These are phyloP conservation scores for Erannis defoliaria DNA, from an alignment of 2,888 invertebrate species.

Conservation along the genomic window DNA sequence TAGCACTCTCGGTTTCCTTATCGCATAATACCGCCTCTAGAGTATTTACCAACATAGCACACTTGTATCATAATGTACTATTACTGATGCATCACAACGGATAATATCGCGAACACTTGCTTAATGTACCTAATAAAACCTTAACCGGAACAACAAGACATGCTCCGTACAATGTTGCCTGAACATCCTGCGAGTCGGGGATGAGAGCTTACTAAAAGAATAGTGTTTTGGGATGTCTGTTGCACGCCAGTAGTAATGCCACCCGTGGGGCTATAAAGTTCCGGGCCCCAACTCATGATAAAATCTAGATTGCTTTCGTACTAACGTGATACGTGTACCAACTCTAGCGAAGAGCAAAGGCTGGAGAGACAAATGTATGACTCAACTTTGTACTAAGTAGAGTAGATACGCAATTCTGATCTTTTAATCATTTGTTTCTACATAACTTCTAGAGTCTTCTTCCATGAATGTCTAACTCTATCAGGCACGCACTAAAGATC, in stretches of 20 bases:
- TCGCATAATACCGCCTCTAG: too few relatives aligned
- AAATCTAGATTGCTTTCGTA: conserved; percentile 66
- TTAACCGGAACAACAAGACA: conserved; percentile 28
- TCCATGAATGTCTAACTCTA: too few relatives aligned
- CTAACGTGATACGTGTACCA: conserved; percentile 62
- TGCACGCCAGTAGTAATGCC: conserved; percentile 51
- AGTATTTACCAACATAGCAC: too few relatives aligned
- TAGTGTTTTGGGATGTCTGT: conserved; percentile 51
- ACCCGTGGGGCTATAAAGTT: conserved; percentile 59
- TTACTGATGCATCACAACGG: background rate
- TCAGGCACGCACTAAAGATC: too few relatives aligned
- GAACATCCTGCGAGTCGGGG: conserved; percentile 37
- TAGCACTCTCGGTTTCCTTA: too few relatives aligned
- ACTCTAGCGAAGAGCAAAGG: conserved; percentile 25
- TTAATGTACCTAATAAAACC: background rate
- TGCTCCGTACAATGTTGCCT: conserved; percentile 34
- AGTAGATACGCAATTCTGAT: background rate
- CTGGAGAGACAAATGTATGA: conserved; percentile 14
- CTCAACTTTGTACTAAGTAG: conserved; percentile 4
- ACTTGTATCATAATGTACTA: too few relatives aligned
- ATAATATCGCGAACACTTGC: background rate
- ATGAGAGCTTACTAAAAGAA: conserved; percentile 48
- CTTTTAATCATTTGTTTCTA: too few relatives aligned
- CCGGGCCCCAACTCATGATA: conserved; percentile 60
- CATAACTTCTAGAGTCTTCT: too few relatives aligned